These are phyloP conservation scores for Macrosteles quadrilineatus DNA, from an alignment of 1,140 invertebrate species.

Conservation along the genomic window DNA sequence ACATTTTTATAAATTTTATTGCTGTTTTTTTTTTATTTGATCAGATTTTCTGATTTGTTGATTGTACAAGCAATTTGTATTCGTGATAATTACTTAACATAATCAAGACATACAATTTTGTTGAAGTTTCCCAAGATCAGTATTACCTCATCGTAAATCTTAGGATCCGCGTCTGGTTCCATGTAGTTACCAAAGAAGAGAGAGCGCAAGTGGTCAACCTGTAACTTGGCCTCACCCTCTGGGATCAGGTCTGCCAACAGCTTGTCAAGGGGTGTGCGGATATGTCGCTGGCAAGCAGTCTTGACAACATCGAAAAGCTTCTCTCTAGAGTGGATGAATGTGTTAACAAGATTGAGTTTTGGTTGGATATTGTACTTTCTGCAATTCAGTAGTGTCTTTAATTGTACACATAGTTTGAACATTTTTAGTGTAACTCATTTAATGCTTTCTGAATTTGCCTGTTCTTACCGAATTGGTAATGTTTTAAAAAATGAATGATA, in stretches of 20 bases:
- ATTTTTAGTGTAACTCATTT: too few species aligned
- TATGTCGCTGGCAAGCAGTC: constrained; percentile 67
- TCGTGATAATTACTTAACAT: not conserved
- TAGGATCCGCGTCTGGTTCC: constrained; percentile 80
- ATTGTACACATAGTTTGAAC: too few species aligned
- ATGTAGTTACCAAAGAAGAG: constrained; percentile 93
- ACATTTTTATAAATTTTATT: too few species aligned
- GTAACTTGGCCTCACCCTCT: constrained; percentile 59
- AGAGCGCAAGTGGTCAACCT: constrained; percentile 71
- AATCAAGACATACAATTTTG: constrained; percentile 1
- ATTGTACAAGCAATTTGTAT: not conserved
- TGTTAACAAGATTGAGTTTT: too few species aligned
- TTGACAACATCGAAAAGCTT: constrained; percentile 77
- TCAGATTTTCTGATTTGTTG: not conserved
- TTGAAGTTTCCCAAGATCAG: too few species aligned
- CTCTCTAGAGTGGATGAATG: too few species aligned
- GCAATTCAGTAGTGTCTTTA: too few species aligned
- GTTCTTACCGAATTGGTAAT: too few species aligned
- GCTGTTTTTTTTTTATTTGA: too few species aligned
- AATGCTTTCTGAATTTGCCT: too few species aligned
- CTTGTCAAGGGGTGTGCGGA: constrained; percentile 77
- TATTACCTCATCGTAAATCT: constrained; percentile 83
- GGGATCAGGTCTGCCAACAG: constrained; percentile 69
- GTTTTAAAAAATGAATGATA: too few species aligned
- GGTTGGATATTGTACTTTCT: too few species aligned